Percentiles rank a stretch among this genome's conserved stretches.
Evolutionary conservation across 2,113 vertebrate genomes (phyloP).

Genomic region (Trichechus manatus): DNA sequence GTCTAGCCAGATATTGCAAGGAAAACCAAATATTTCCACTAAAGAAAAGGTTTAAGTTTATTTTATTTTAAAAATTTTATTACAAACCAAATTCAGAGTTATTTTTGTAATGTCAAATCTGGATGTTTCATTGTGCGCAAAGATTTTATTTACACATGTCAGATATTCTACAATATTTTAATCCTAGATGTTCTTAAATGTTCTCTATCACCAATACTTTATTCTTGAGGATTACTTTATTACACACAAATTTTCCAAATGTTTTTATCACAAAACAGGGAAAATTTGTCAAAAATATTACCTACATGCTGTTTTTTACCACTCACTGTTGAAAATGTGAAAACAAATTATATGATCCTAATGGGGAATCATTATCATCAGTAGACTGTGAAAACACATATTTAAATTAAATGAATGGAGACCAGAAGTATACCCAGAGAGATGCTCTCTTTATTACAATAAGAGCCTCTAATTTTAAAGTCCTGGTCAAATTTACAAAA

Average conservation of each 20-base stretch:
- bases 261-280: neutral
- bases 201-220: neutral
- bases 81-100: conserved; percentile 24
- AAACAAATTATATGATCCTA: neutral
- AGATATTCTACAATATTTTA: neutral
- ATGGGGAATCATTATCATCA: neutral
- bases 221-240: neutral
- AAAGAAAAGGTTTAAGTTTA: conserved; percentile 35
- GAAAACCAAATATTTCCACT: neutral
- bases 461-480: neutral
- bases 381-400: neutral
- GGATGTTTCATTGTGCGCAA: neutral
- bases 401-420: neutral
- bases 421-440: neutral
- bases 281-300: neutral
- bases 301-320: neutral
- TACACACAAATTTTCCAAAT: neutral
- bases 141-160: neutral
- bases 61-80: conserved; percentile 29
- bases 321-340: neutral
- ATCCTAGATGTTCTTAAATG: neutral
- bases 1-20: neutral
- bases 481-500: neutral
- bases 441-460: neutral
- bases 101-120: neutral